Base-by-base conservation (phyloP, 2,797 vertebrate species). In the Betta splendens region DNA sequence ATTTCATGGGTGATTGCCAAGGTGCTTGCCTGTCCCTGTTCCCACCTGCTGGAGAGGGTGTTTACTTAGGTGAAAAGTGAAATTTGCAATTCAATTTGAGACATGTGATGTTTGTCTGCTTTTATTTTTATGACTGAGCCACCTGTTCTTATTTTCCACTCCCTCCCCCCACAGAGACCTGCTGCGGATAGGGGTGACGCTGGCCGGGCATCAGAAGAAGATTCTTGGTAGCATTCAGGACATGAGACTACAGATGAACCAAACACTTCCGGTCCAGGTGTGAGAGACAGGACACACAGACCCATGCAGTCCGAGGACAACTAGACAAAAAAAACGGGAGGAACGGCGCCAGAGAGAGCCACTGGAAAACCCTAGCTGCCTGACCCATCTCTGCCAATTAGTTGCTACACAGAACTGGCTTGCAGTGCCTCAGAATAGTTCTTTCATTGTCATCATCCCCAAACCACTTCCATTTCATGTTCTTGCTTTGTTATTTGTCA, bases 161-260 rank as follows among this genome's bases (percentile, higher is more conserved):
- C 25, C 28, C 48, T 16, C 20, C 0, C 45, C 44, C 75, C 77
- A 9, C 90, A 98, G 97, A 86, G 97, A 98, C 85, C 86, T 98
- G 77, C 93, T 98, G 81, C 94, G 97, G 91, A 98, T 98, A 90
- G 96, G 97, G 15, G 96, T 98, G 76, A 98, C 96, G 23, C 83
- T 98, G 91, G 97, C 97, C 0, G 97, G 97, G 54, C 97, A 98
- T 87, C 97, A 98, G 91, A 98, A 98, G 91, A 98, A 98, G 91
- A 98, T 98, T 71, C 91, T 98, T 21, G 95, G 96, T 91, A 98
- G 97, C 86, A 98, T 98, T 93, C 97, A 98, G 93, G 96, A 98
- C 90, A 98, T 98, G 96, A 92, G 96, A 90, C 90, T 98, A 90
- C 97, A 98, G 90, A 98, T 98, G 96, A 98, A 98, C 92, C 97